Evolutionary conservation across 2,113 vertebrate species (phyloP).

Genomic region (Cyprinus carpio): DNA sequence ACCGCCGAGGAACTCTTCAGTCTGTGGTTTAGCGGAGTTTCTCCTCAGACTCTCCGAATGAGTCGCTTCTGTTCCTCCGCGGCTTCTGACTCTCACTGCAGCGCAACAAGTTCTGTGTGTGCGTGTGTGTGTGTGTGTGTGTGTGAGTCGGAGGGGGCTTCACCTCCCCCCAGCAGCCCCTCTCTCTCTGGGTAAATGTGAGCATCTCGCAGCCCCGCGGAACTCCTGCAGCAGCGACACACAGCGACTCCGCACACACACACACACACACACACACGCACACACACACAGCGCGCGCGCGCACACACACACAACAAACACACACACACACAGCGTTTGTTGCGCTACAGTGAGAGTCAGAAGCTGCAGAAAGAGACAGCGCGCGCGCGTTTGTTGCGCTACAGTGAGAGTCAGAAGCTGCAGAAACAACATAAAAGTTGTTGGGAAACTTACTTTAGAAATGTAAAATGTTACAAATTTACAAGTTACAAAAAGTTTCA

Average conservation of each 20-base stretch:
- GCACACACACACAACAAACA: no score
- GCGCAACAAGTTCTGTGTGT: conserved; percentile 18
- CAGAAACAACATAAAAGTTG: not conserved
- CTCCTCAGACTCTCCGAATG: not conserved
- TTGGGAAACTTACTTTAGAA: not conserved
- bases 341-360: no score
- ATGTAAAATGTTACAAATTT: no score
- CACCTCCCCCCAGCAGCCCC: conserved; percentile 62
- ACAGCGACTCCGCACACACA: conserved; percentile 43
- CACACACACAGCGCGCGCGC: not conserved
- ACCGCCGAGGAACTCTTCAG: not conserved
- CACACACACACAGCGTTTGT: no score
- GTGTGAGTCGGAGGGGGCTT: conserved; percentile 35
- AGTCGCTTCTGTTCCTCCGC: not conserved
- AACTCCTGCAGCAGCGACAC: conserved; percentile 49
- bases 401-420: no score
- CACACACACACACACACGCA: not conserved
- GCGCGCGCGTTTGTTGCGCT: no score
- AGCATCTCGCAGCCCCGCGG: conserved; percentile 57
- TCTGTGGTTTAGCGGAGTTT: not conserved
- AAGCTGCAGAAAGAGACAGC: no score
- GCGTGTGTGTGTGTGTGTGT: conserved; percentile 61
- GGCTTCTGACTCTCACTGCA: not conserved
- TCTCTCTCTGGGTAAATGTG: conserved; percentile 29
- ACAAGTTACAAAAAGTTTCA: no score